Base-by-base conservation (phyloP, 2,113 vertebrate genomes). In the Irena cyanogastra region DNA sequence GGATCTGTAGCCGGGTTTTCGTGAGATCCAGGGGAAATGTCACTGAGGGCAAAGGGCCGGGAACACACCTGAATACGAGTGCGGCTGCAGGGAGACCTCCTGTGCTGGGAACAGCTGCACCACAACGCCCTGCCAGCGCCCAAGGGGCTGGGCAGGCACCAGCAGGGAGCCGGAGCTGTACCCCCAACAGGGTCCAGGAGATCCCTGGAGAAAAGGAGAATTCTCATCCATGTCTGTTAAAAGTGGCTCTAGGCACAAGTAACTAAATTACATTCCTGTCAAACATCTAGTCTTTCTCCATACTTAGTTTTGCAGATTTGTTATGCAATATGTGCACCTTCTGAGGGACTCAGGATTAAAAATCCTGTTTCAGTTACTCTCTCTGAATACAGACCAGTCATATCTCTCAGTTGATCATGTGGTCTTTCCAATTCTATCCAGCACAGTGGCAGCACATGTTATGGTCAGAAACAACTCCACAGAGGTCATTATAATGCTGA, bases 11-110 rank as follows among this genome's bases (percentile, higher is more conserved):
- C 57, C 98, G 98, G 35, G 98, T 99, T 97, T 99, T 99, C 4
- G 98, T 98, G 65, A 99, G 98, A 79, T 99, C 98, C 35, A 99
- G 97, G 24, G 98, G 98, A 91, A 98, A 99, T 4, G 98, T 99
- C 82, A 98, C 98, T 99, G 96, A 77, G 33, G 56, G 90, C 64
- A 90, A 80, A 95, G 28, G 87, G 60, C 33, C 28, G 6, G 37
- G 61, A 94, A 78, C 21, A 74, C 76, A 39, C 3, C 2, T 87
- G 65, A 94, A 39, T 30, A 33, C 1, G 10, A 79, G 47, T 8
- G 35, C 35, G 56, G 60, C 85, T 72, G 31, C 4, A 28, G 66
- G 61, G 72, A 92, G 81, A 93, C 26, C 33, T 16, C 26, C 79
- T 19, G 11, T 1, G 3, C 26, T 22, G 8, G 47, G 33, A 31